These are phyloP conservation scores for Ectemnius lituratus DNA, from an alignment of 2,888 invertebrate species.

Conservation along the genomic window DNA sequence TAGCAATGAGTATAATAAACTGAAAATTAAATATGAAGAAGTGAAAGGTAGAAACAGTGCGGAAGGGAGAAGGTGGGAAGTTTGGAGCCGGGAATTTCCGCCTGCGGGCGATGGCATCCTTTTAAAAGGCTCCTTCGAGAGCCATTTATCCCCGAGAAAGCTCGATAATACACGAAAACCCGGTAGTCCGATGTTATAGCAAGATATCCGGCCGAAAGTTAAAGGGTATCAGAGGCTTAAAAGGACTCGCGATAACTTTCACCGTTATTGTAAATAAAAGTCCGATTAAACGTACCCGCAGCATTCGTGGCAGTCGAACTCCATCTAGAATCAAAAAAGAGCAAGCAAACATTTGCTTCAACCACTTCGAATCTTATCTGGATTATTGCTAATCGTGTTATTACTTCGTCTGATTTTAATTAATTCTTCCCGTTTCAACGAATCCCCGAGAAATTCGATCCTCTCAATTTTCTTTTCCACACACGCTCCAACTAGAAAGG, in stretches of 20 bases:
- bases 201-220: conserved; percentile 31
- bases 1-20: too few species aligned
- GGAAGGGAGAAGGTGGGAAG: too few species aligned
- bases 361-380: not conserved
- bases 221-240: conserved; percentile 22
- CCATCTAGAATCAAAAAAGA: too few species aligned
- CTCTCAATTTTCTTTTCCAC: too few species aligned
- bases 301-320: not conserved
- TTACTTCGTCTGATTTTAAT: conserved; percentile 1
- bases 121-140: conserved; percentile 39
- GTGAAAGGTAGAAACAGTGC: too few species aligned
- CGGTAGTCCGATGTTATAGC: conserved; percentile 28
- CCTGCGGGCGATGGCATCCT: conserved; percentile 39
- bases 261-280: conserved; percentile 8
- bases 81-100: not conserved
- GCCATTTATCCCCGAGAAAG: conserved; percentile 36
- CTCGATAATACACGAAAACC: conserved; percentile 16
- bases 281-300: conserved; percentile 14
- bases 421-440: not conserved
- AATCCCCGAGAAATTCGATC: too few species aligned
- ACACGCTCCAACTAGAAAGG: too few species aligned
- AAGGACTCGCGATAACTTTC: not conserved
- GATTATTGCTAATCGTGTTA: conserved; percentile 3
- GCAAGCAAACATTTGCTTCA: not conserved
- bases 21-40: too few species aligned